Conservation (phyloP, 2,113 vertebrate species). For the Prionailurus viverrinus region DNA sequence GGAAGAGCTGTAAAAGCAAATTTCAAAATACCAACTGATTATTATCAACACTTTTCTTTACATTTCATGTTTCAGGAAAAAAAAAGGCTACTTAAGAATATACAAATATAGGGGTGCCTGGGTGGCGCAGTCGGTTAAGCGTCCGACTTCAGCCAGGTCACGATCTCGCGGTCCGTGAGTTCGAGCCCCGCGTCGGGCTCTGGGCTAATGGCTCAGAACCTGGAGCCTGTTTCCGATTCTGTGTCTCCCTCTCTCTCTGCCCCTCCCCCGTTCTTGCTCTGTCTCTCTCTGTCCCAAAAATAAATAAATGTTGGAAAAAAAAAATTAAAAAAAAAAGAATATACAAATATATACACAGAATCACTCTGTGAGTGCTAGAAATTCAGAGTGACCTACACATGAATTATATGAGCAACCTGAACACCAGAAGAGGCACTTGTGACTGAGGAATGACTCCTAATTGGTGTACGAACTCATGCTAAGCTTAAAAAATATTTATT, state of each 20-base stretch:
- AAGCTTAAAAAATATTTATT: slow-evolving; percentile 17
- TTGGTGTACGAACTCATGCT: neutral
- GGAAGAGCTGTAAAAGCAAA: slow-evolving; percentile 6
- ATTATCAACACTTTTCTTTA: neutral
- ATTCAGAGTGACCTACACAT: no score
- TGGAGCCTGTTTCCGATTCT: no score
- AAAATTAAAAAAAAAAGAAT: neutral
- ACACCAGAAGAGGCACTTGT: neutral
- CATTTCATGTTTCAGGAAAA: neutral
- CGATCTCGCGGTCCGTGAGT: no score
- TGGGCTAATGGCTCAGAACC: no score
- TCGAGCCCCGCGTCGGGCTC: no score
- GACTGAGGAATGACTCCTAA: neutral
- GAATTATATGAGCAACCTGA: neutral
- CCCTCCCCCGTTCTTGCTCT: no score
- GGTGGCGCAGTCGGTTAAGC: no score
- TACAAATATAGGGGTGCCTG: neutral
- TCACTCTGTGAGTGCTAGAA: neutral
- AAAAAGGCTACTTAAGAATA: neutral
- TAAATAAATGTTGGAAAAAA: no score
- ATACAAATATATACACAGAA: neutral
- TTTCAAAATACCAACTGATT: slow-evolving; percentile 33
- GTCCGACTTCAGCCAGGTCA: no score
- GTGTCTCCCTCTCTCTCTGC: no score
- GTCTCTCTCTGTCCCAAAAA: no score